Evolutionary conservation across 2,797 vertebrate genomes (phyloP).

Genomic region (Crenuchus spilurus): DNA sequence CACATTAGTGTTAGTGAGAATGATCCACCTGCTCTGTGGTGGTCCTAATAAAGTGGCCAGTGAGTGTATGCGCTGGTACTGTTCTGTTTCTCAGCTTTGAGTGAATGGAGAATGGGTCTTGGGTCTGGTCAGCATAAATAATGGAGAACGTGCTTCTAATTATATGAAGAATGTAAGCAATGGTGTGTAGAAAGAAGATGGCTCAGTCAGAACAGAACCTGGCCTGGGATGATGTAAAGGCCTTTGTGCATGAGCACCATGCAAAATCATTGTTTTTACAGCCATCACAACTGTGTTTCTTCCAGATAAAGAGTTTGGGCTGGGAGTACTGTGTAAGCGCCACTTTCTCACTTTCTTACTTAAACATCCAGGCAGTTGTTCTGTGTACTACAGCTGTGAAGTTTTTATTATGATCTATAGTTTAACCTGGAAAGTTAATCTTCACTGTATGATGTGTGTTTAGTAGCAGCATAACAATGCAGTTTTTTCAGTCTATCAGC

Average conservation of each 20-base stretch:
- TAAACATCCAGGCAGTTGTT: no score
- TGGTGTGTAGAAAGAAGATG: neutral
- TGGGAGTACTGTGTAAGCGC: no score
- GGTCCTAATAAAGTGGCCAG: no score
- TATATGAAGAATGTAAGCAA: conserved; percentile 26
- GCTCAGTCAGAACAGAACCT: neutral
- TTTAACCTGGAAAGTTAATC: no score
- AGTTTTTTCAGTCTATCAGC: no score
- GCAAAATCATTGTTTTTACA: conserved; percentile 1
- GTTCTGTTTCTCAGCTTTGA: conserved; percentile 2
- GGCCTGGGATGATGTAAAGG: conserved; percentile 8
- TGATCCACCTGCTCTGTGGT: no score
- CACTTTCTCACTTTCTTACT: no score
- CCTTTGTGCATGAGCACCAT: conserved; percentile 9
- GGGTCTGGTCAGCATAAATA: neutral
- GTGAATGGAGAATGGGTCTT: neutral
- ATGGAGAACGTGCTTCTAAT: neutral
- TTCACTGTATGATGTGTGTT: no score
- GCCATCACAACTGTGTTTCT: neutral
- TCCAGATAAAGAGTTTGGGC: neutral
- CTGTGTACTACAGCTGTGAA: no score
- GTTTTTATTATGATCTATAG: no score
- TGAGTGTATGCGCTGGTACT: neutral
- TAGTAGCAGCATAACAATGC: no score
- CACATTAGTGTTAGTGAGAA: no score